Evolutionary conservation across 2,113 vertebrate genomes (phyloP).

Genomic region (Calyptomena viridis): DNA sequence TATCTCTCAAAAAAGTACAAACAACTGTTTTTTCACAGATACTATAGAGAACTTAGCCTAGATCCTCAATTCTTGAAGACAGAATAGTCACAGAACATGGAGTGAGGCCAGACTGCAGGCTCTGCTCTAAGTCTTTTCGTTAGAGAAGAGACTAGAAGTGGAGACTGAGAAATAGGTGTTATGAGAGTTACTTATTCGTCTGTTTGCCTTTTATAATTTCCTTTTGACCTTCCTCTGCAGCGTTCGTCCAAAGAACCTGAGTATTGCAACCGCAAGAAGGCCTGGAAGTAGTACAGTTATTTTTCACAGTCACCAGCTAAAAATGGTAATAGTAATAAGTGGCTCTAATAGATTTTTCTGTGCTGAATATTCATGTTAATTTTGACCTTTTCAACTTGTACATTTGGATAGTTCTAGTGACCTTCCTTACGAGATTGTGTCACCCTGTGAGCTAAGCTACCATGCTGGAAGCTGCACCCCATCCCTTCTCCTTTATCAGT

Average conservation of each 20-base stretch:
- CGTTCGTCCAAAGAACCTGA: constrained; percentile 21
- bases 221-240: constrained; percentile 40
- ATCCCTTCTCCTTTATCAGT: background rate
- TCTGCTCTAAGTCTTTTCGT: too few relatives aligned
- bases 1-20: background rate
- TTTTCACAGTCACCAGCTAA: constrained; percentile 25
- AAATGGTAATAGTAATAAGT: constrained; percentile 56
- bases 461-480: background rate
- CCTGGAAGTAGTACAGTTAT: constrained; percentile 48
- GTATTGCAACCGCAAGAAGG: constrained; percentile 67
- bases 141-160: background rate
- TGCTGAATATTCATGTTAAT: background rate
- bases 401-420: background rate
- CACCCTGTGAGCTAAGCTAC: background rate
- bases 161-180: background rate
- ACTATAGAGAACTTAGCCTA: background rate
- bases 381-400: background rate
- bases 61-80: background rate
- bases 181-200: background rate
- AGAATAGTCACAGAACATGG: background rate
- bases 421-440: background rate
- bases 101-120: background rate
- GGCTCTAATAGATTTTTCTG: background rate
- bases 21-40: background rate
- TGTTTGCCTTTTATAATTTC: background rate